These are phyloP conservation scores for Drepana falcataria DNA, from an alignment of 2,888 invertebrate genomes.

Conservation along the genomic window DNA sequence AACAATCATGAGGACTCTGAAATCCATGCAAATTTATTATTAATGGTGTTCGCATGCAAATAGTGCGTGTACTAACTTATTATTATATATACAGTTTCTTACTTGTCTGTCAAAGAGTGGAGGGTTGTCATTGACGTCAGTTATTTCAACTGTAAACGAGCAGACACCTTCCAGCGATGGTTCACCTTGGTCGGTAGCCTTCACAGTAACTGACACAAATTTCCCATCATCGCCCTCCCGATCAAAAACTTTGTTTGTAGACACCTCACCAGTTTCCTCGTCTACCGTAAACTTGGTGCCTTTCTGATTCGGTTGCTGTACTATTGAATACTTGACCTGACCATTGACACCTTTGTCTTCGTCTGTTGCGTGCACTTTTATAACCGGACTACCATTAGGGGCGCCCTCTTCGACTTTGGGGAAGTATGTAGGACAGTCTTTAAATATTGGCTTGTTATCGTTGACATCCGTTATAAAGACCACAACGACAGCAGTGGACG, in stretches of 20 bases:
- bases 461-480: slow-evolving; percentile 98
- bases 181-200: slow-evolving; percentile 99
- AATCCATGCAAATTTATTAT: slow-evolving; percentile 36
- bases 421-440: slow-evolving; percentile 94
- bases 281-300: slow-evolving; percentile 97
- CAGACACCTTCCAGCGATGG: slow-evolving; percentile 98
- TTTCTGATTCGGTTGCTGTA: slow-evolving; percentile 96
- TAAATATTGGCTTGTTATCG: slow-evolving; percentile 97
- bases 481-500: slow-evolving; percentile 95
- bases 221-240: slow-evolving; percentile 98
- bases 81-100: slow-evolving; percentile 35
- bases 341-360: slow-evolving; percentile 97
- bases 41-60: slow-evolving; percentile 40
- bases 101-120: slow-evolving; percentile 97
- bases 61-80: slow-evolving; percentile 26
- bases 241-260: slow-evolving; percentile 97
- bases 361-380: slow-evolving; percentile 95
- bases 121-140: slow-evolving; percentile 98
- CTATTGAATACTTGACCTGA: slow-evolving; percentile 97
- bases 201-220: slow-evolving; percentile 97
- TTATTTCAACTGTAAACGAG: slow-evolving; percentile 98
- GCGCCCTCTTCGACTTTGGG: slow-evolving; percentile 97
- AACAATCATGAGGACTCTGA: slow-evolving; percentile 26
- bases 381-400: slow-evolving; percentile 94
- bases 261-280: slow-evolving; percentile 96